Conservation (phyloP, 2,113 vertebrate species). For the Crotalus horridus region DNA sequence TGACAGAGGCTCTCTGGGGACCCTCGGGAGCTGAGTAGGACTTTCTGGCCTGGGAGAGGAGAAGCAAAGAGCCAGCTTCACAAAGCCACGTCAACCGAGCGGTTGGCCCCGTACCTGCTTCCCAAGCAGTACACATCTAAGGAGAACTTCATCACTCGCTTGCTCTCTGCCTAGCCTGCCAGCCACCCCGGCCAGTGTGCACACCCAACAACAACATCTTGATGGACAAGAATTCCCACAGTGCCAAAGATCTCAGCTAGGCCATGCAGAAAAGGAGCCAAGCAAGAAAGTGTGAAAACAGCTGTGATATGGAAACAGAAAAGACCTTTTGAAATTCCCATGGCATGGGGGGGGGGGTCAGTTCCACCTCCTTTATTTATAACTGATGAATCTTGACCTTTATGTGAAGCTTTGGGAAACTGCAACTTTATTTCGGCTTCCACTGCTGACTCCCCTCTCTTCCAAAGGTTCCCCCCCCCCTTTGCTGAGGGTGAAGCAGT, state of each 20-base stretch:
- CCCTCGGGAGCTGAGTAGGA: background rate
- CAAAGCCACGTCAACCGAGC: too few relatives aligned
- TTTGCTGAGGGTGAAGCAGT: background rate
- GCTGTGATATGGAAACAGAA: background rate
- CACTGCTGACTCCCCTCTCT: background rate
- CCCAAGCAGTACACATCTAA: background rate
- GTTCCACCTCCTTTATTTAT: background rate
- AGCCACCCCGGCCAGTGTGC: background rate
- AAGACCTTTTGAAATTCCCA: background rate
- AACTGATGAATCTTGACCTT: background rate
- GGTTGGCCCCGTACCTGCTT: too few relatives aligned
- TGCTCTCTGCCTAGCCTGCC: background rate
- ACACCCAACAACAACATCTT: background rate
- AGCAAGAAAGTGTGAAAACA: background rate
- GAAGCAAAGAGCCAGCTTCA: too few relatives aligned
- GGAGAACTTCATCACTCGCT: background rate
- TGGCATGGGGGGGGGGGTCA: too few relatives aligned
- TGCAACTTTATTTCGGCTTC: background rate
- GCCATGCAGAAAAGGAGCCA: too few relatives aligned
- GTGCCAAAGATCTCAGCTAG: background rate
- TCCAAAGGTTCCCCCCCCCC: background rate
- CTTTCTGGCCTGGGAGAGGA: background rate
- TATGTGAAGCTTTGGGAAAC: background rate
- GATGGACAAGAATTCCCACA: background rate
- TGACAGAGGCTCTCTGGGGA: background rate